phyloP scores from a whole-genome alignment of 2,797 vertebrate species.

The Lacerta agilis region DNA sequence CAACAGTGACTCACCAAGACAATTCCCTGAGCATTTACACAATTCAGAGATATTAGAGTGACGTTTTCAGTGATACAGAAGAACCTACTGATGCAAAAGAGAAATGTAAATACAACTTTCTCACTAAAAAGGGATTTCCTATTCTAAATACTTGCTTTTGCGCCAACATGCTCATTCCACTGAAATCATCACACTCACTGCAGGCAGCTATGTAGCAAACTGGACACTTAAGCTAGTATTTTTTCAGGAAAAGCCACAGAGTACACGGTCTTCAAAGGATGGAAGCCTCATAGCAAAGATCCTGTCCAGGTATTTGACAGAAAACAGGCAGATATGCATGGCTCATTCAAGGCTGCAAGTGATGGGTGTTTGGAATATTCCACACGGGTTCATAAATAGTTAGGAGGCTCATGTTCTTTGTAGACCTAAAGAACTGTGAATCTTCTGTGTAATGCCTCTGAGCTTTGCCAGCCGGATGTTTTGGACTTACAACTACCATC shows the following conservation, averaged over 20 bases:
- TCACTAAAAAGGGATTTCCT: neutral
- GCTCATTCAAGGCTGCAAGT: neutral
- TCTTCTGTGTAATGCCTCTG: neutral
- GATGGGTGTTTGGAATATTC: neutral
- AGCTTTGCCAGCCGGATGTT: neutral
- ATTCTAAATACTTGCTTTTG: constrained; percentile 36
- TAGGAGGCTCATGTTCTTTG: neutral
- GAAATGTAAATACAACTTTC: neutral
- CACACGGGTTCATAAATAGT: neutral
- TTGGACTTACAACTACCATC: too few relatives aligned
- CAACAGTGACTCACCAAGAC: constrained; percentile 30
- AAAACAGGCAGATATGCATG: neutral
- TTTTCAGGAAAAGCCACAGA: neutral
- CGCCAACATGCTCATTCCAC: constrained; percentile 12
- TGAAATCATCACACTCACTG: neutral
- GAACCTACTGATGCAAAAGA: constrained; percentile 21
- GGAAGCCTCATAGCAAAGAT: neutral
- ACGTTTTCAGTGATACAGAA: constrained; percentile 20
- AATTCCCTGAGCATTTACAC: constrained; percentile 17
- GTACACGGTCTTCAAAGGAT: neutral
- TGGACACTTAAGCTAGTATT: neutral
- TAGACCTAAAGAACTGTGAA: neutral
- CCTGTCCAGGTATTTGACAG: neutral
- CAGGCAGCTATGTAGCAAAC: neutral
- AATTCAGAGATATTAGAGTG: constrained; percentile 28